Conservation (phyloP, 2,113 vertebrate species). For the Echinops telfairi region DNA sequence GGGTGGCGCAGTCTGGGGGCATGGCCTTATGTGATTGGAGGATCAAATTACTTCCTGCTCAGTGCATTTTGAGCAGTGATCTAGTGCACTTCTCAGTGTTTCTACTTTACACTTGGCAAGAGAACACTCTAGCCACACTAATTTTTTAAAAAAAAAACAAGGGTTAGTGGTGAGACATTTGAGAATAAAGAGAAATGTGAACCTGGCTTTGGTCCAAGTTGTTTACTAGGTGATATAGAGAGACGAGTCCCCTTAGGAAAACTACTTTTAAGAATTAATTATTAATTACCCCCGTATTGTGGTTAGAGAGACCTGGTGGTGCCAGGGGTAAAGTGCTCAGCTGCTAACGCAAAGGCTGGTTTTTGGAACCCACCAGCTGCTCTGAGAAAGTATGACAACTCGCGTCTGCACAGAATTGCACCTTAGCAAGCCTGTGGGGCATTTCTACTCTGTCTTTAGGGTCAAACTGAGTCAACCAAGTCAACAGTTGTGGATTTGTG, state of each 20-base stretch:
- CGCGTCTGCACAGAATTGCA: no score
- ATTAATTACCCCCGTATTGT: not conserved
- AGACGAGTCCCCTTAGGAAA: not conserved
- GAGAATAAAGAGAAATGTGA: not conserved
- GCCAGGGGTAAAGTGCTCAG: no score
- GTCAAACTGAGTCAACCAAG: no score
- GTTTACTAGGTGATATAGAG: not conserved
- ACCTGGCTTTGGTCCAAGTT: not conserved
- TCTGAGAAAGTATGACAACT: no score
- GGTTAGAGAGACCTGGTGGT: not conserved
- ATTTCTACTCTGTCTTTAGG: no score
- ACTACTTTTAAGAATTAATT: not conserved
- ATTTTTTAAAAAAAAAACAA: not conserved
- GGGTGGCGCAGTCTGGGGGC: not conserved
- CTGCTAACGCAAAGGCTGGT: no score
- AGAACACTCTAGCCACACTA: not conserved
- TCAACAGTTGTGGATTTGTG: no score
- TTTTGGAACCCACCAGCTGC: no score
- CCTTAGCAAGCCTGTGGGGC: no score
- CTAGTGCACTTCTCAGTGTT: not conserved
- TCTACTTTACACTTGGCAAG: conserved; percentile 42
- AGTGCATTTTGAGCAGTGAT: not conserved
- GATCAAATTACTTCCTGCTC: not conserved
- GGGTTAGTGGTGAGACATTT: not conserved
- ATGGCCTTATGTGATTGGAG: not conserved